Evolutionary conservation across 2,797 vertebrate species (phyloP).

Genomic region (Mus spretus): DNA sequence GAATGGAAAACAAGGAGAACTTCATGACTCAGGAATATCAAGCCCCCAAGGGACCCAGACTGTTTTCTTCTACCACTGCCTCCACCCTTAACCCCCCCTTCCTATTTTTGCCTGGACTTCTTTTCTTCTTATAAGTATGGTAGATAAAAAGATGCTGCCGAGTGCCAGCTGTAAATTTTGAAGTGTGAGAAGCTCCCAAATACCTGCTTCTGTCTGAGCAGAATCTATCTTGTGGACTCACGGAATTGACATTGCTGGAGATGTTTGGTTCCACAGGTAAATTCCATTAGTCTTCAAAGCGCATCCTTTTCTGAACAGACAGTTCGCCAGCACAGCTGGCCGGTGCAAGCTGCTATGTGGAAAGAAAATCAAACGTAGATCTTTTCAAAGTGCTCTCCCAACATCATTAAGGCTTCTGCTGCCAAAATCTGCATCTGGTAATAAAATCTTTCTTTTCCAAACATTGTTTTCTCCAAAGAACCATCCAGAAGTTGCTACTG

Average conservation of each 20-base stretch:
- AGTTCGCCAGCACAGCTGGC: slow-evolving; percentile 5
- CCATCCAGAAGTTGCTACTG: slow-evolving; percentile 56
- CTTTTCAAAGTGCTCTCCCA: slow-evolving; percentile 54
- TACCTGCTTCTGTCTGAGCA: fast-evolving
- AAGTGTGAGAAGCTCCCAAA: neutral
- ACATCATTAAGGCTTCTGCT: slow-evolving; percentile 47
- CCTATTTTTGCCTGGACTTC: neutral
- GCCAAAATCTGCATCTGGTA: slow-evolving; percentile 64
- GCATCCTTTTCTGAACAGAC: neutral
- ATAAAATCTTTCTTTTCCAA: slow-evolving; percentile 61
- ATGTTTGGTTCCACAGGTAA: neutral
- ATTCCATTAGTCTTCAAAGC: neutral
- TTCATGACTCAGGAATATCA: slow-evolving; percentile 85
- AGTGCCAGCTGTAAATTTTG: neutral
- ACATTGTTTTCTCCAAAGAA: slow-evolving; percentile 67
- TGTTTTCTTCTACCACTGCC: slow-evolving; percentile 81
- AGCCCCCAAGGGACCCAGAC: slow-evolving; percentile 75
- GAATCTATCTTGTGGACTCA: neutral
- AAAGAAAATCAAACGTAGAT: slow-evolving; percentile 58
- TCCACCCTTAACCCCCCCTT: slow-evolving; percentile 68
- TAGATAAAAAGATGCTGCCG: neutral
- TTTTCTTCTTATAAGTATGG: neutral
- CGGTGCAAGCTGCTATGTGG: slow-evolving; percentile 13
- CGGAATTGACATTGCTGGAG: neutral
- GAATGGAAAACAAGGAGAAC: slow-evolving; percentile 75